Percentiles rank a stretch among this genome's conserved stretches.
Conservation (phyloP, 2,888 invertebrate species). For the Tortricodes alternella region DNA sequence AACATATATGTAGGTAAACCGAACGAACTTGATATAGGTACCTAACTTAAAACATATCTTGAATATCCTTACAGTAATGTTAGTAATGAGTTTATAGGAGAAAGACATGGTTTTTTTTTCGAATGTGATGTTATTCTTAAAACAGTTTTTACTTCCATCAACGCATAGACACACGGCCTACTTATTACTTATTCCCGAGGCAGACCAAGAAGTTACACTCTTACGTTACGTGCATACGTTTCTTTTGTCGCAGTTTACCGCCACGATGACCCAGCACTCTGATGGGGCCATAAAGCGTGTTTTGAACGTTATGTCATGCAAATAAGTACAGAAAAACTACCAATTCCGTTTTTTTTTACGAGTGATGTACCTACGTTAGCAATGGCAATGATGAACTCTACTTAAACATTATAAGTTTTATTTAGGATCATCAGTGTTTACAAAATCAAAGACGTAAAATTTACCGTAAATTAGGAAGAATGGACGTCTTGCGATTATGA, state of each 20-base stretch:
- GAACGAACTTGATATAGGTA: too few species aligned
- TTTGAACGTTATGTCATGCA: conserved; percentile 22
- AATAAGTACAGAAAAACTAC: conserved; percentile 10
- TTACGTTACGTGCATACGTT: conserved; percentile 19
- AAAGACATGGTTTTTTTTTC: too few species aligned
- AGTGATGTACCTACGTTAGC: not conserved
- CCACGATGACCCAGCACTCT: conserved; percentile 29
- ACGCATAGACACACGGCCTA: conserved; percentile 2
- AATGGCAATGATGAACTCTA: conserved; percentile 12
- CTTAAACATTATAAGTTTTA: conserved; percentile 6
- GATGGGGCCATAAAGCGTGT: conserved; percentile 15
- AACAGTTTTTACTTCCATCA: not conserved
- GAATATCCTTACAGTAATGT: too few species aligned
- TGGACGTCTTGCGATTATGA: too few species aligned
- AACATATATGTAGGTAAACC: too few species aligned
- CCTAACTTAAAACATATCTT: too few species aligned
- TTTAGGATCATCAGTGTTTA: too few species aligned
- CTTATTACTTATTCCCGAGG: conserved; percentile 6
- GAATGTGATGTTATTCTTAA: too few species aligned
- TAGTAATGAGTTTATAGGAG: too few species aligned
- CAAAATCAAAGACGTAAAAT: not conserved
- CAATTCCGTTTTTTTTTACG: conserved; percentile 14
- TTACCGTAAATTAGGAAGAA: too few species aligned
- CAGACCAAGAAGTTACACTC: conserved; percentile 8
- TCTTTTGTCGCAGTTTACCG: conserved; percentile 32